Conservation (phyloP, 2,113 vertebrate species). For the Grallaria varia region DNA sequence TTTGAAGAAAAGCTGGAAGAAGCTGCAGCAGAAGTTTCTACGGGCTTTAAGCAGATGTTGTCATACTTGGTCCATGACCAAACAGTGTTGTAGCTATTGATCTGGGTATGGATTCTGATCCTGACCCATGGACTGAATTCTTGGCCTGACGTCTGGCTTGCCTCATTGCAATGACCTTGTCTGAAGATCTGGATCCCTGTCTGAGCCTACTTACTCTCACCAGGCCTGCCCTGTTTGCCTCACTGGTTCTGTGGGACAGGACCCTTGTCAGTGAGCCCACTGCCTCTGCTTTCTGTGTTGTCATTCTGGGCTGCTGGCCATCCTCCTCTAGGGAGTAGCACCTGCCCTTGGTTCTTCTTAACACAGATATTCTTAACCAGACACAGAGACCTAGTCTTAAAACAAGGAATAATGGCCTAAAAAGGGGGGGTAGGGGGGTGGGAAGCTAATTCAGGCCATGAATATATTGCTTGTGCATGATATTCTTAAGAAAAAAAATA, state of each 20-base stretch:
- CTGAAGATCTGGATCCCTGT: not conserved
- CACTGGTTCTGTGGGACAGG: not conserved
- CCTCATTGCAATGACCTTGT: not conserved
- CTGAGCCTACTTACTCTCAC: not conserved
- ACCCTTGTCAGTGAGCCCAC: not conserved
- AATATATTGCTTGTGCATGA: not conserved
- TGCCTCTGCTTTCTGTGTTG: not conserved
- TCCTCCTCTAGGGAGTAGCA: not conserved
- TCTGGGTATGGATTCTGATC: not conserved
- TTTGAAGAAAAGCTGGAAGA: not conserved
- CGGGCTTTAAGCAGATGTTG: fast-evolving
- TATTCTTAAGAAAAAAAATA: not conserved
- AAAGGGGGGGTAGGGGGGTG: not conserved
- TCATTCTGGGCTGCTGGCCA: not conserved
- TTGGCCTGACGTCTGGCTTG: not conserved
- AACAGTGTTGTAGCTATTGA: not conserved
- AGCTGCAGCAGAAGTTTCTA: not conserved
- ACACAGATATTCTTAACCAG: not conserved
- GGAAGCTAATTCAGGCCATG: not conserved
- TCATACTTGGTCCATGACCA: not conserved
- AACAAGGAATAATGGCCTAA: not conserved
- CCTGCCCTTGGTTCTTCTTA: not conserved
- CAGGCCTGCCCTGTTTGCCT: not conserved
- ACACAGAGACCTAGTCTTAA: not conserved
- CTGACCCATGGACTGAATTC: not conserved